These are phyloP conservation scores for Anser brachyrhynchus DNA, from an alignment of 2,113 vertebrate genomes.

Conservation along the genomic window DNA sequence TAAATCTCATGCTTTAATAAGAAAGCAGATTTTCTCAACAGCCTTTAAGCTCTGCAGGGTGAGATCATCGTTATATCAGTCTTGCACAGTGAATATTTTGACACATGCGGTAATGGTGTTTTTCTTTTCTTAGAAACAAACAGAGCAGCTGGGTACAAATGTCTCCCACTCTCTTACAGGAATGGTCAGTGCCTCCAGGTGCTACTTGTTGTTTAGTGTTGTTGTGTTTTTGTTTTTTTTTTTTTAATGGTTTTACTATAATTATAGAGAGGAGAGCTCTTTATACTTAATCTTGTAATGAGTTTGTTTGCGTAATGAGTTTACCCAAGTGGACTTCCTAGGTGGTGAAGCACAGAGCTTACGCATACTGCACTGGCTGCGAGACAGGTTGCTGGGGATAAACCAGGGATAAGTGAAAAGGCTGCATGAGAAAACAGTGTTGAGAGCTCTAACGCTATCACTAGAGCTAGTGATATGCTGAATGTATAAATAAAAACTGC, in stretches of 20 bases:
- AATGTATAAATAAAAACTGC: neutral
- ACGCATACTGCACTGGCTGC: neutral
- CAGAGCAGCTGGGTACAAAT: neutral
- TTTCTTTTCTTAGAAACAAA: slow-evolving; percentile 30
- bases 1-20: neutral
- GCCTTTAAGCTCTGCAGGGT: neutral
- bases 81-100: neutral
- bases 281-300: slow-evolving; percentile 8
- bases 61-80: slow-evolving; percentile 8
- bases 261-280: neutral
- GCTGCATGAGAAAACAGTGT: neutral
- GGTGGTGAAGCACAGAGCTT: neutral
- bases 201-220: neutral
- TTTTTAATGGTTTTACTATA: neutral
- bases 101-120: neutral
- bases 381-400: neutral
- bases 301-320: slow-evolving; percentile 8
- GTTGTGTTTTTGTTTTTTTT: neutral
- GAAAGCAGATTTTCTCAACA: slow-evolving; percentile 16
- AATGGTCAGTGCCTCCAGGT: neutral
- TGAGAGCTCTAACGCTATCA: neutral
- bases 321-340: neutral
- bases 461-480: neutral
- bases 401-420: neutral
- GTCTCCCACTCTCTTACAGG: neutral